Evolutionary conservation across 2,888 invertebrate genomes (phyloP).

Genomic region (Platypus cylindrus): DNA sequence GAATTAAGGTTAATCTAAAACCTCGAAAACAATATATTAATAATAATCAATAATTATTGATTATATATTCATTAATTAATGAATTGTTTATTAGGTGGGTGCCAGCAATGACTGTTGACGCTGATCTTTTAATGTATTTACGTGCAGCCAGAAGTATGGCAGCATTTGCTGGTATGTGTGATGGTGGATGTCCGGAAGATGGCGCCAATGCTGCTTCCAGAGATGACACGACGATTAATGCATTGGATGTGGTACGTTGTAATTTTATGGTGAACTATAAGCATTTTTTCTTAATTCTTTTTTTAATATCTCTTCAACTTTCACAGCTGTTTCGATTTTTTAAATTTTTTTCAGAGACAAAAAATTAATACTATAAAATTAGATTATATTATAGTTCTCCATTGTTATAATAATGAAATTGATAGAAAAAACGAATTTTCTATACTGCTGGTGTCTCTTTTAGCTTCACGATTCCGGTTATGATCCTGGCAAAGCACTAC

Average conservation of each 20-base stretch:
- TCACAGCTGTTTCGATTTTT: no score
- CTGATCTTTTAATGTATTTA: constrained; percentile 94
- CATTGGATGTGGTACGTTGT: constrained; percentile 69
- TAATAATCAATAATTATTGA: constrained; percentile 1
- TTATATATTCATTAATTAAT: not conserved
- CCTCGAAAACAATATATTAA: not conserved
- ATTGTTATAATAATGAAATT: no score
- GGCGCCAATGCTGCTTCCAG: constrained; percentile 93
- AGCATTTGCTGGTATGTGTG: constrained; percentile 96
- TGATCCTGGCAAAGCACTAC: constrained; percentile 90
- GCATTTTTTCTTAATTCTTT: no score
- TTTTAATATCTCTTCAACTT: no score
- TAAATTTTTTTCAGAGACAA: no score
- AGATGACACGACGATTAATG: constrained; percentile 96
- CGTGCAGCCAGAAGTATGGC: constrained; percentile 96
- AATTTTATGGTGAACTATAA: no score
- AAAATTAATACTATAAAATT: no score
- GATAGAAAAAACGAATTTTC: no score
- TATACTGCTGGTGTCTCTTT: constrained; percentile 12
- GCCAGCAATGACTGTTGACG: constrained; percentile 84
- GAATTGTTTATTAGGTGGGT: constrained; percentile 62
- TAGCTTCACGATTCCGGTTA: constrained; percentile 91
- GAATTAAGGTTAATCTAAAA: constrained; percentile 41
- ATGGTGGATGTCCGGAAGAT: constrained; percentile 93
- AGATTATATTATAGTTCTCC: no score